These are phyloP conservation scores for Exocentrus adspersus DNA, from an alignment of 2,888 invertebrate genomes.

Conservation along the genomic window DNA sequence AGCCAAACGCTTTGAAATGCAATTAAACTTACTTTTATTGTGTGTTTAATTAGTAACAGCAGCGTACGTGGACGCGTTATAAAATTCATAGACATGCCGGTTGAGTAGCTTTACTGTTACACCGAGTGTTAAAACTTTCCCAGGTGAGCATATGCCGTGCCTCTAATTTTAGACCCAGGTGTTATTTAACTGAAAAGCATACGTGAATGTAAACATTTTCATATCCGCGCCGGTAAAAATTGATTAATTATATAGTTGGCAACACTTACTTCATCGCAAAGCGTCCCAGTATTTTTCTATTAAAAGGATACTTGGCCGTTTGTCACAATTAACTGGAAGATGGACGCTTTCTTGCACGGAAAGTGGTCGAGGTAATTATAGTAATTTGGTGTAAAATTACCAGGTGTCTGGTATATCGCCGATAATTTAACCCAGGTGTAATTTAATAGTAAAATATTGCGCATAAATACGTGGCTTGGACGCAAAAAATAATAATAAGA, in stretches of 20 bases:
- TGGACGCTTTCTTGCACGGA: neutral
- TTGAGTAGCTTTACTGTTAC: constrained; percentile 14
- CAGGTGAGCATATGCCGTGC: neutral
- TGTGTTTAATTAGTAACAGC: too few species aligned
- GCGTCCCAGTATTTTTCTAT: neutral
- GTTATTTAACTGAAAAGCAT: constrained; percentile 4
- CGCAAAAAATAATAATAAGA: too few species aligned
- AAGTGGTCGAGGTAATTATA: neutral
- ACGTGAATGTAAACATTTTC: neutral
- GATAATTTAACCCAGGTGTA: too few species aligned
- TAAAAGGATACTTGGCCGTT: neutral
- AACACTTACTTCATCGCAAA: neutral
- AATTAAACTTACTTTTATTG: constrained; percentile 23
- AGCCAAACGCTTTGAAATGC: constrained; percentile 18
- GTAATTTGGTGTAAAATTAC: neutral
- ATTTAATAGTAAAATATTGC: too few species aligned
- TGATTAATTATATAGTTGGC: neutral
- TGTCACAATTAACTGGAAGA: neutral
- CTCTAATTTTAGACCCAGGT: constrained; percentile 8
- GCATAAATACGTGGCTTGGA: too few species aligned
- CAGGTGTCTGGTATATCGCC: too few species aligned
- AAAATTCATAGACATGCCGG: constrained; percentile 11
- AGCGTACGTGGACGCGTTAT: constrained; percentile 17
- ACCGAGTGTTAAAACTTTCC: constrained; percentile 5
- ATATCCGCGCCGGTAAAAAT: neutral